Percentiles rank a stretch among this genome's conserved stretches.
Evolutionary conservation across 2,888 invertebrate species (phyloP).

Genomic region (Cheilosia soror): DNA sequence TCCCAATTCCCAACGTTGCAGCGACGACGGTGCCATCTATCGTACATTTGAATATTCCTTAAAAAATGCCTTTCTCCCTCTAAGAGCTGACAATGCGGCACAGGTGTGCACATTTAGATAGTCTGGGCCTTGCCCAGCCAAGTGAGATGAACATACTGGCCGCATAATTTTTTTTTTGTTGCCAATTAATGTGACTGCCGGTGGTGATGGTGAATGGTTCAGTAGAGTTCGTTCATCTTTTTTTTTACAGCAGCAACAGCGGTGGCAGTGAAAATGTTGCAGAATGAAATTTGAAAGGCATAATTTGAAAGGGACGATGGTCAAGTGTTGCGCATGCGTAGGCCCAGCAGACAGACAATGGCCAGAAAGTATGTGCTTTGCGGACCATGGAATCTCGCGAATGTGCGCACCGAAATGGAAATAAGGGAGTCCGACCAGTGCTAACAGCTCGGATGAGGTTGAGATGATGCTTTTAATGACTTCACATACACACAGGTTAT

Average conservation of each 20-base stretch:
- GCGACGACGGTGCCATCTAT: not conserved
- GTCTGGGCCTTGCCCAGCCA: constrained; percentile 47
- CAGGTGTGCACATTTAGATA: constrained; percentile 57
- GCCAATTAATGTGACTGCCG: constrained; percentile 53
- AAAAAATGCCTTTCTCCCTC: constrained; percentile 35
- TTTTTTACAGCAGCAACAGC: constrained; percentile 15
- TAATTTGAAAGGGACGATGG: constrained; percentile 58
- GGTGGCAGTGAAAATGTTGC: constrained; percentile 57
- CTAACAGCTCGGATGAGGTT: constrained; percentile 4
- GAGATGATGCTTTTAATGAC: not conserved
- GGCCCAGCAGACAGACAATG: constrained; percentile 13
- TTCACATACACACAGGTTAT: constrained; percentile 25
- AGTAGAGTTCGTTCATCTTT: constrained; percentile 60
- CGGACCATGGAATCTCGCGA: constrained; percentile 34
- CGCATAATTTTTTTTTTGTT: constrained; percentile 24
- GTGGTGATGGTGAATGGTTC: constrained; percentile 39
- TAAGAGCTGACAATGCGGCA: constrained; percentile 18
- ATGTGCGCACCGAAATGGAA: constrained; percentile 27
- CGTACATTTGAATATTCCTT: constrained; percentile 11
- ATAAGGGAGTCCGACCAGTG: not conserved
- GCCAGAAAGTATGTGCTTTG: constrained; percentile 33
- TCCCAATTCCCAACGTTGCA: too few relatives aligned
- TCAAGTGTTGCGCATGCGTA: constrained; percentile 44
- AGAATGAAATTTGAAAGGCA: constrained; percentile 32
- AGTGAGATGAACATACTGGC: constrained; percentile 45